Base-by-base conservation (phyloP, 53 echinoderm and acorn worm genomes). In the Pentamera pediparva region DNA sequence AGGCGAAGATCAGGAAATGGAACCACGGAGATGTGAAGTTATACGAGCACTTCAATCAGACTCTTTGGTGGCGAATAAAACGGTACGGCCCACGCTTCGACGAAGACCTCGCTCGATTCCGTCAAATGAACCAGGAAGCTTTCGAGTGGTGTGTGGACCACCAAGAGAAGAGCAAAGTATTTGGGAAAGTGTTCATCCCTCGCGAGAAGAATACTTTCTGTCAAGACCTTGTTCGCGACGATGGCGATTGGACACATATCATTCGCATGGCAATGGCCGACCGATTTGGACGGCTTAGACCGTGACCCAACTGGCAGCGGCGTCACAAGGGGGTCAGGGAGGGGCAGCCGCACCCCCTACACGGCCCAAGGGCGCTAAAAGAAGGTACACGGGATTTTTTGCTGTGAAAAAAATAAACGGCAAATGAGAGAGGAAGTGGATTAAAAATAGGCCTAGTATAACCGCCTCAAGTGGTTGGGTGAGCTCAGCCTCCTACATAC, bases 1-100 rank as follows among this genome's bases (percentile, higher is more conserved):
- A 34, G 28, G 41, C 48, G 6, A 71, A 65, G 22, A 75, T 80
- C 3, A 47, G 43, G 3, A 19, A 54, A 15, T 85, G 86, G 86
- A 86, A 86, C 51, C 50, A 37, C 37, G 86, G 76, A 10, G 86
- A 86, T 22, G 77, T 70, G 0, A 45, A 38, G 37, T 77, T 86
- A 7, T 86, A 86, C 43, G 49, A 76, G 12, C 76, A 86, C 62
- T 86, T 86, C 15, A 81, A 86, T 45, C 37, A 70, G 28, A 76
- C 86, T 26, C 76, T 86, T 39, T 81, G 81, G 86, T 40, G 69
- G 60, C 81, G 58, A 69, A 81, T 86, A 4, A 12, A 58, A 33
- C 17, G 62, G 27, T 86, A 86, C 47, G 86, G 81, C 7, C 35
- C 76, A 6, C 13, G 31, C 4, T 86, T 86, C 53, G 6, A 69